Conservation (phyloP, 92 coral and sea anemone genomes). For the Micromussa lordhowensis region DNA sequence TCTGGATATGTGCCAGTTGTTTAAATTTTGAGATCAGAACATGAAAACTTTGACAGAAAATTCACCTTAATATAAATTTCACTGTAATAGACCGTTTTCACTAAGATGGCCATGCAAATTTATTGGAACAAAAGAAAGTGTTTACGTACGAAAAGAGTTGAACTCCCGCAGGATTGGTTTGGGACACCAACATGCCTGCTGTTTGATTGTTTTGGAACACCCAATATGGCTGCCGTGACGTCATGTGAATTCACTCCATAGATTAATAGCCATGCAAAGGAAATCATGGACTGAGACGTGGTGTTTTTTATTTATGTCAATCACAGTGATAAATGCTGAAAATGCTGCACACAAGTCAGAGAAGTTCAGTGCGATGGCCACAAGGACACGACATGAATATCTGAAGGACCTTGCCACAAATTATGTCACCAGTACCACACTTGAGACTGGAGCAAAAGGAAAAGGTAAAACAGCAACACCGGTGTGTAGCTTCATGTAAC, state of each 20-base stretch:
- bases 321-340: conserved; percentile 95
- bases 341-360: conserved; percentile 99
- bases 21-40: neutral
- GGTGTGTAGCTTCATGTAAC: neutral
- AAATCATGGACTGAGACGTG: neutral
- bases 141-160: too few species aligned
- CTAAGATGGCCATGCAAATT: too few species aligned
- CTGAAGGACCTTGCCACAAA: conserved; percentile 94
- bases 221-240: too few species aligned
- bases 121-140: too few species aligned
- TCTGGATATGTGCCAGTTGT: neutral
- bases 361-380: conserved; percentile 99
- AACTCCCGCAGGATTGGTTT: too few species aligned
- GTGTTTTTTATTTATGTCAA: neutral
- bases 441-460: conserved; percentile 91
- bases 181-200: too few species aligned
- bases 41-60: neutral
- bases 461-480: conserved; percentile 62
- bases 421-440: conserved; percentile 83
- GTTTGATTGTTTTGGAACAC: too few species aligned
- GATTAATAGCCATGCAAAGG: neutral
- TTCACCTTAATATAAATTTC: too few species aligned
- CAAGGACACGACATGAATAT: conserved; percentile 94
- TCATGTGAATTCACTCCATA: too few species aligned
- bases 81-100: too few species aligned